Percentiles rank a stretch among this genome's conserved stretches.
These are phyloP conservation scores for Apis mellifera DNA, from an alignment of 1,140 invertebrate genomes.

Conservation along the genomic window Amel_HAv3.1 CM009937.2:13674001-13674500, in stretches of 20 bases:
- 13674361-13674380: too few species aligned
- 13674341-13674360: not conserved
- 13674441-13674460: not conserved
- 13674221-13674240: not conserved
- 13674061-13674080: too few species aligned
- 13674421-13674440: not conserved
- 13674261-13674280: not conserved
- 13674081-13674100: too few species aligned
- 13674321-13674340: not conserved
- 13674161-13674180: not conserved
- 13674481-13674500: too few species aligned
- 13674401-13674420: not conserved
- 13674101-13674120: too few species aligned
- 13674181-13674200: conserved; percentile 25
- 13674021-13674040: too few species aligned
- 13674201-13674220: not conserved
- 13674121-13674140: not conserved
- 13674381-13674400: not conserved
- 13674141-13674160: not conserved
- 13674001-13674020: too few species aligned
- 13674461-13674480: not conserved
- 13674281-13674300: not conserved
- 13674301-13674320: not conserved
- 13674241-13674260: not conserved
- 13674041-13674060: too few species aligned